These are phyloP conservation scores for Axea sp. DNA, from an alignment of 2,888 invertebrate species.

Conservation along the genomic window DNA sequence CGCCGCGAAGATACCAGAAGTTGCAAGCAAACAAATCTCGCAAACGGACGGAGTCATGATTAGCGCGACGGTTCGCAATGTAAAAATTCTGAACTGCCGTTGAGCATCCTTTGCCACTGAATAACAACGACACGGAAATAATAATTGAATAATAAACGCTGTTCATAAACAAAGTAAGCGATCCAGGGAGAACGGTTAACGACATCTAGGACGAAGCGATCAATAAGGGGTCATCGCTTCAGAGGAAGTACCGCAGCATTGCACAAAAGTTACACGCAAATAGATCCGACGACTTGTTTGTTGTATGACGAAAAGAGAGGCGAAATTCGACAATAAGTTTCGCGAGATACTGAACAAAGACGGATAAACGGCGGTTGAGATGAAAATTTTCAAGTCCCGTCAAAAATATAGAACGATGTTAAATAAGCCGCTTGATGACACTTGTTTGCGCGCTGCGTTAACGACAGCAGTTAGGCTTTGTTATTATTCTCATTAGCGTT, in stretches of 20 bases:
- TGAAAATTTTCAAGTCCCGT: too few relatives aligned
- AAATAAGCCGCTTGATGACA: too few relatives aligned
- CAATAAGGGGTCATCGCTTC: conserved; percentile 35
- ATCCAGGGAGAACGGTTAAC: conserved; percentile 28
- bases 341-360: too few relatives aligned
- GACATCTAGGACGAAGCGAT: conserved; percentile 32
- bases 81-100: too few relatives aligned
- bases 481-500: too few relatives aligned
- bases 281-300: conserved; percentile 21
- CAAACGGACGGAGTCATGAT: conserved; percentile 7
- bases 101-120: too few relatives aligned
- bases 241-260: conserved; percentile 16
- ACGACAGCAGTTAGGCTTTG: too few relatives aligned
- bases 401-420: too few relatives aligned
- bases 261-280: conserved; percentile 34
- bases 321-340: conserved; percentile 19
- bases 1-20: conserved; percentile 33
- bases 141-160: conserved; percentile 10
- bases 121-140: too few relatives aligned
- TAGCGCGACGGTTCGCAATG: background rate
- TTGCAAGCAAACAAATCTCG: conserved; percentile 28
- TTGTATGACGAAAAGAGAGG: conserved; percentile 25
- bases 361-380: too few relatives aligned
- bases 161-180: conserved; percentile 24
- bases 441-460: too few relatives aligned